Evolutionary conservation across 2,797 vertebrate species (phyloP), one percentile per base, ranked within the genome.

Genomic region (Dryobates pubescens): DNA sequence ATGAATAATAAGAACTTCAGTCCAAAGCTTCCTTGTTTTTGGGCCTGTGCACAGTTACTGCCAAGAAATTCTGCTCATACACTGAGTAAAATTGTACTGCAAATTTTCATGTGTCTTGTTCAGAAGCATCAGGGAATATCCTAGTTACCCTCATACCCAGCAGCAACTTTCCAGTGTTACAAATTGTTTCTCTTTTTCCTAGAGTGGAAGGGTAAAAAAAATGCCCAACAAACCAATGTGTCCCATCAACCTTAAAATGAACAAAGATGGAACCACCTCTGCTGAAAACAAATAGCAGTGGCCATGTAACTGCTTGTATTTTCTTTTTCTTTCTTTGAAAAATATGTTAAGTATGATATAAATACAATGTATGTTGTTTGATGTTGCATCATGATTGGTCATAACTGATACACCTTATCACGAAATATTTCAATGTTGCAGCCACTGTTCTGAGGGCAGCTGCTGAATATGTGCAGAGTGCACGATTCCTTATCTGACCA

Each of bases 1-100:
- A 75, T 90, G 5, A 17, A 56, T 30, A 7, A 34, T 74, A 29
- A 45, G 41, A 71, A 74, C 26, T 77, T 71, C 34, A 84, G 49
- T 19, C 24, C 54, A 67, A 3, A 27, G 53, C 27, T 63, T 79
- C 45, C 49, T 74, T 88, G 34, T 64, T 78, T 47, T 61, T 61
- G 70, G 30, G 34, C 41, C 26, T 0, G 0, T 32, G 38, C 17
- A 17, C 19, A 57, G 43, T 38, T 0, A 0, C 73, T 93, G 81
- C 62, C 71, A 84, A 77, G 56, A 82, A 5, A 11, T 41, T 34
- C 30, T 69, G 30, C 61, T 94, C 51, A 58, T 34, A 51, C 36
- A 57, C 32, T 32, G 47, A 77, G 61, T 78, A 45, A 32, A 89
- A 19, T 11, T 53, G 34, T 30, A 70, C 59, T 43, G 61, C 30